Evolutionary conservation across 2,888 invertebrate species (phyloP), one percentile per base, ranked within the genome.

Genomic region (Gonocerus acuteangulatus): DNA sequence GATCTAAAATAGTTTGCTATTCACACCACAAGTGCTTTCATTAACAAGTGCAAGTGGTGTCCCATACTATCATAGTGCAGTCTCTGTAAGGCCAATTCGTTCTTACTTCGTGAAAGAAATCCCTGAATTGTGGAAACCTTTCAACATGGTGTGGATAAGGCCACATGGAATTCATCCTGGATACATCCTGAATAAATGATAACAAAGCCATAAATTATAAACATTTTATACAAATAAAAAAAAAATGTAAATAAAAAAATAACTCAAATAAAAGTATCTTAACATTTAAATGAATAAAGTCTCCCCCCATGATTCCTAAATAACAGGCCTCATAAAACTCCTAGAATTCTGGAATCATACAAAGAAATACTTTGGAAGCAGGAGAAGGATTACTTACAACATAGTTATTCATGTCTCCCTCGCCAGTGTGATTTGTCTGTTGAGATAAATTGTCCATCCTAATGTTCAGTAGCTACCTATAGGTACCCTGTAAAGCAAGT

Each of bases 21-120:
- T 54, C 22, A 54, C 54, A 54, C 54, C 54, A 54, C 54, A 54
- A 54, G 54, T 54, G 54, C 54, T 54, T 54, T 54, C 13, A 54
- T 36, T 54, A 54, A 54, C 54, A 42, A 54, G 54, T 54, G 54
- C 54, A 23, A 54, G 54, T 54, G 54, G 54, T 54, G 54, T 54
- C 54, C 54, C 54, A 54, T 42, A 57, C 57, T 45, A 57, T 57
- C 27, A 45, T 45, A 39, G 57, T 57, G 57, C 57, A 57, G 45
- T 42, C 54, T 39, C 16, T 32, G 13, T 57, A 56, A 57, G 57
- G 39, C 57, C 57, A 57, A 42, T 63, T 42, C 54, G 48, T 60
- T 63, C 63, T 62, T 65, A 63, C 62, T 61, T 65, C 65, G 48
- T 60, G 62, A 51, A 57, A 65, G 61, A 54, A 60, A 63, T 62